phyloP scores from a whole-genome alignment of 2,888 invertebrate genomes.

The Eupithecia dodoneata region DNA sequence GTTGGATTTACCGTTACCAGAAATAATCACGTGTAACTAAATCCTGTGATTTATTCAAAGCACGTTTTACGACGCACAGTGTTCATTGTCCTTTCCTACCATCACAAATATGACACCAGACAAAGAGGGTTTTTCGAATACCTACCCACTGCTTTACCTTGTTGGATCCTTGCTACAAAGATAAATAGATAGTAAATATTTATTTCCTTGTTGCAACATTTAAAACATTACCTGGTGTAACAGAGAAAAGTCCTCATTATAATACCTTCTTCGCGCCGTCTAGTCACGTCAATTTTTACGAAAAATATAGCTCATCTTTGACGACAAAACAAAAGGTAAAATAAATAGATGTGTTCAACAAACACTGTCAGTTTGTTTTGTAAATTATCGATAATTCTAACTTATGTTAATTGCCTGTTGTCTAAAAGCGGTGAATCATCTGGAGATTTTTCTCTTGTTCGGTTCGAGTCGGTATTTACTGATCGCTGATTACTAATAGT shows the following conservation, averaged over 20 bases:
- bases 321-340: neutral
- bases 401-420: neutral
- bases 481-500: neutral
- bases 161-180: neutral
- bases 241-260: neutral
- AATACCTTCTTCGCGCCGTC: no score
- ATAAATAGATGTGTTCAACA: neutral
- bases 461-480: neutral
- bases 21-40: slow-evolving; percentile 25
- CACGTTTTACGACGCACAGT: slow-evolving; percentile 55
- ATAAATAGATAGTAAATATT: neutral
- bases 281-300: no score
- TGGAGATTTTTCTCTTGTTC: neutral
- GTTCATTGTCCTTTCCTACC: slow-evolving; percentile 43
- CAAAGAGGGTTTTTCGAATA: slow-evolving; percentile 41
- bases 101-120: slow-evolving; percentile 45
- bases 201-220: neutral
- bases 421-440: neutral
- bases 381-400: neutral
- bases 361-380: neutral
- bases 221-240: neutral
- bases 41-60: slow-evolving; percentile 48
- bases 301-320: neutral
- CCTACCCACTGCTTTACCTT: neutral
- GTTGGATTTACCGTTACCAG: neutral